Base-by-base conservation (phyloP, 2,113 vertebrate genomes). In the Semicossyphus pulcher region DNA sequence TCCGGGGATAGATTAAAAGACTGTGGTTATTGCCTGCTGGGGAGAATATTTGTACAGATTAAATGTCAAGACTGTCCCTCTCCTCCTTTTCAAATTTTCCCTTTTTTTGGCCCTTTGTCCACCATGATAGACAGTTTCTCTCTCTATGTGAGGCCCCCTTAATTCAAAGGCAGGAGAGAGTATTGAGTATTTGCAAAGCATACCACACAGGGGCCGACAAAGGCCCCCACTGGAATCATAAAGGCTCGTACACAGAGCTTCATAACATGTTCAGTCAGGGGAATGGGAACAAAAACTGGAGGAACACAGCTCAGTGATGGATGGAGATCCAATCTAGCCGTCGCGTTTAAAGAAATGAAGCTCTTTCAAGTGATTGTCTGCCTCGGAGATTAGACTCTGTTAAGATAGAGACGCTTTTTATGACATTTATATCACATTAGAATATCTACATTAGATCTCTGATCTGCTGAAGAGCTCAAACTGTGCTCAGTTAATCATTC, bases 61-160 rank as follows among this genome's bases (percentile, higher is more conserved):
- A 89, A 88, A 93, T 87, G 84, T 90, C 87, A 92, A 88, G 81
- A 77, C 88, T 82, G 85, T 88, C 78, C 86, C 81, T 90, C 81
- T 87, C n/a, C 76, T 90, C 72, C 73, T 68, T 85, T 87, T 82
- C 85, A 78, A 90, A 91, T 90, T 92, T 92, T 78, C 88, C 88
- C 41, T 51, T 86, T 81, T 85, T 78, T 83, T 76, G 54, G 49
- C 86, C 92, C 92, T 95, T 95, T 94, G 94, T 92, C 92, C 81
- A 28, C 75, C 28, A 68, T 89, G 88, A 92, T 92, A 93, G 94
- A 91, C 91, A 89, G 93, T 90, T 93, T 93, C 90, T 94, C 90
- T 90, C 77, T 87, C 84, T 80, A 63, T 90, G 85, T 83, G 89
- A 90, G 93, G 85, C 89, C 92, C 41, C 91, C 53, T 71, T 78